These are phyloP conservation scores for Zalophus californianus DNA, from an alignment of 2,797 vertebrate species.

Conservation along the genomic window DNA sequence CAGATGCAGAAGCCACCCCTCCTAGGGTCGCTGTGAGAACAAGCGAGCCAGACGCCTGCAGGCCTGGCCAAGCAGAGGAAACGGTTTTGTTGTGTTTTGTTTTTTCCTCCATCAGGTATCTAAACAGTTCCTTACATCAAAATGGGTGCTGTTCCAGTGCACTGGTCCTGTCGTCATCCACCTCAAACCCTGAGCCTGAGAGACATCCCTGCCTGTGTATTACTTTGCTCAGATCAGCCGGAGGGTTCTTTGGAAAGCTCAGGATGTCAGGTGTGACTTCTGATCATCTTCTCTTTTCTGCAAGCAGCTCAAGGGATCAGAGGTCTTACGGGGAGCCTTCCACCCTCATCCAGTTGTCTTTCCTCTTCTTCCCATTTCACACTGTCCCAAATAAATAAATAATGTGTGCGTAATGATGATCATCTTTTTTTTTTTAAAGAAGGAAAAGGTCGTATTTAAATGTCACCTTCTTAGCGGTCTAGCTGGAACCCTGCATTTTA, in stretches of 20 bases:
- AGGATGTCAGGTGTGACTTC: neutral
- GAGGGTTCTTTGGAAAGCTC: neutral
- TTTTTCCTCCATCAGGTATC: neutral
- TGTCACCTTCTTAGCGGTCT: slow-evolving; percentile 79
- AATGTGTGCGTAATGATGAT: neutral
- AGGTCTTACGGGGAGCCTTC: neutral
- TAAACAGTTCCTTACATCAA: neutral
- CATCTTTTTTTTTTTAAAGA: slow-evolving; percentile 73
- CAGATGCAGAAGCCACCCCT: neutral
- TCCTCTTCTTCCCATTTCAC: neutral
- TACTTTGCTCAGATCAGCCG: neutral
- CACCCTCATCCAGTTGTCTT: neutral
- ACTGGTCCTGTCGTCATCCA: neutral
- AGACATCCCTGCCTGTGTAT: neutral
- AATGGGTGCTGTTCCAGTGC: fast-evolving
- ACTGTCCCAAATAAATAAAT: slow-evolving; percentile 61
- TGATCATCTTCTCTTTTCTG: neutral
- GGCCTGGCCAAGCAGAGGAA: neutral
- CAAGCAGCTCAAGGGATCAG: neutral
- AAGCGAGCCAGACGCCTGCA: neutral
- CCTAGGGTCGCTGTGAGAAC: no score
- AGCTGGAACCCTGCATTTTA: slow-evolving; percentile 67
- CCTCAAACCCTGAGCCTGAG: neutral
- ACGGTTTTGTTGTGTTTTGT: no score
- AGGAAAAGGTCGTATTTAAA: slow-evolving; percentile 78